Evolutionary conservation across 37 sponge, comb jelly and placozoan species (phyloP).

Genomic region (Axinella damicornis): DNA sequence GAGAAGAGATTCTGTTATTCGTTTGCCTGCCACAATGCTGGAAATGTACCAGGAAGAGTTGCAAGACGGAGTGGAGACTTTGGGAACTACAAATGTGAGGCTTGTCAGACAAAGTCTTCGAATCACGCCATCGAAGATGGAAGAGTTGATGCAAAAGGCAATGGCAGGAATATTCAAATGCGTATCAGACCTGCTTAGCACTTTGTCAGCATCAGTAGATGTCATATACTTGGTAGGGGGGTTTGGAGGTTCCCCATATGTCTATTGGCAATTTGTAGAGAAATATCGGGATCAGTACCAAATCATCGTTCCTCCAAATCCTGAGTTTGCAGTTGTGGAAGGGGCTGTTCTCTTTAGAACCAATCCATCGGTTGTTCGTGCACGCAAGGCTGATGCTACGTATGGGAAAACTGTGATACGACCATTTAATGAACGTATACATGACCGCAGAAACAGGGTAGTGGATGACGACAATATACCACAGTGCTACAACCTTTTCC

Average conservation of each 20-base stretch:
- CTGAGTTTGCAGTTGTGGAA: conserved; percentile 26
- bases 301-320: conserved; percentile 33
- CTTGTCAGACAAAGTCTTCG: conserved; percentile 7
- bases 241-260: conserved; percentile 55
- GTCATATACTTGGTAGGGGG: conserved; percentile 52
- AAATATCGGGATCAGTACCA: conserved; percentile 10
- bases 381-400: conserved; percentile 55
- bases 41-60: conserved; percentile 15
- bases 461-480: conserved; percentile 1
- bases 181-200: not conserved
- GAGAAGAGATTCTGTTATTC: conserved; percentile 11
- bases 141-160: conserved; percentile 27
- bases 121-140: conserved; percentile 13
- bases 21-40: conserved; percentile 3
- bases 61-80: not conserved
- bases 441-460: not conserved
- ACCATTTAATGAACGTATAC: conserved; percentile 18
- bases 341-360: conserved; percentile 29
- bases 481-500: conserved; percentile 22
- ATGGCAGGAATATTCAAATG: conserved; percentile 29
- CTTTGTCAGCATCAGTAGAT: not conserved
- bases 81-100: not conserved
- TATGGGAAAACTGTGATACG: conserved; percentile 25
- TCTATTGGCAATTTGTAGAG: conserved; percentile 6
- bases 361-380: conserved; percentile 23